Evolutionary conservation across 2,888 invertebrate species (phyloP).

Genomic region (Acleris sparsana): DNA sequence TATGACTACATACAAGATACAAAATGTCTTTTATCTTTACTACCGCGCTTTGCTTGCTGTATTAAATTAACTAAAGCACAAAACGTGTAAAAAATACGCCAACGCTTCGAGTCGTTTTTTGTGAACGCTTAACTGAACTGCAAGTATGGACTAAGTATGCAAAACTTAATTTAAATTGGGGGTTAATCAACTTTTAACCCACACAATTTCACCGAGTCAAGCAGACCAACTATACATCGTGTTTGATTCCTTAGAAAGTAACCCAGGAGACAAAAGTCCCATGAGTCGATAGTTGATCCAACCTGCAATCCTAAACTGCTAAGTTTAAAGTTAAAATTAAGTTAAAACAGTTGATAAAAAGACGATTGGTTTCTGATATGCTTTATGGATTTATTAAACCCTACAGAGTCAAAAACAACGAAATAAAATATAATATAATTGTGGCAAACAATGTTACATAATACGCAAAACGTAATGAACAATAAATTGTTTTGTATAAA

Average conservation of each 20-base stretch:
- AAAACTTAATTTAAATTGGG: no score
- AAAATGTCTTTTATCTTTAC: conserved; percentile 57
- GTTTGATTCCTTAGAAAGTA: no score
- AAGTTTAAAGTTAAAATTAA: no score
- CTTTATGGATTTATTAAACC: conserved; percentile 1
- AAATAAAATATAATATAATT: conserved; percentile 11
- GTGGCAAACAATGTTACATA: not conserved
- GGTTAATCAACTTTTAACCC: no score
- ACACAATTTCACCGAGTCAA: no score
- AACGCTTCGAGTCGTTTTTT: not conserved
- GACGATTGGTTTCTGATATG: conserved; percentile 8
- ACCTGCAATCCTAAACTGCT: no score
- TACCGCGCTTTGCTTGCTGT: conserved; percentile 42
- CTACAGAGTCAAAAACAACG: conserved; percentile 10
- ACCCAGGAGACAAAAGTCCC: no score
- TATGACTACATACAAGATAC: conserved; percentile 48
- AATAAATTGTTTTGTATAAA: not conserved
- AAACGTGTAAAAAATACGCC: conserved; percentile 1
- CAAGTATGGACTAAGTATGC: no score
- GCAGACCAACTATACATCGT: no score
- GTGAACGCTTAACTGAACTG: not conserved
- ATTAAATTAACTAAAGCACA: conserved; percentile 34
- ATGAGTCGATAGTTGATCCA: no score
- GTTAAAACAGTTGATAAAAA: no score
- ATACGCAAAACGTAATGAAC: not conserved